phyloP scores from a whole-genome alignment of 1,140 invertebrate genomes.

The Aphelinus atriplicis region DNA sequence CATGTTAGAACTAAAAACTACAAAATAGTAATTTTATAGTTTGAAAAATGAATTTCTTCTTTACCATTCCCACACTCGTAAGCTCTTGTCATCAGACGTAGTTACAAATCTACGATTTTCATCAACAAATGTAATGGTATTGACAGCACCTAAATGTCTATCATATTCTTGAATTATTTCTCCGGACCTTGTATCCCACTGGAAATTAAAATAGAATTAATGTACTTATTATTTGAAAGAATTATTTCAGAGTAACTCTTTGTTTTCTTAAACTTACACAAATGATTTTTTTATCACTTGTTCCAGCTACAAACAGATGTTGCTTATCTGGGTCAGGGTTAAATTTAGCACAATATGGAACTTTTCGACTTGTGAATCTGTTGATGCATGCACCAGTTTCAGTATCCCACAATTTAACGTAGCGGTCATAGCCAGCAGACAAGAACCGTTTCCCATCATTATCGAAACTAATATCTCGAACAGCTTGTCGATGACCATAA shows the following conservation, averaged over 20 bases:
- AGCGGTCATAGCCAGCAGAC: conserved; percentile 92
- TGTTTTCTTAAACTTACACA: conserved; percentile 77
- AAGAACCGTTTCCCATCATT: conserved; percentile 93
- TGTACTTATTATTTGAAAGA: conserved; percentile 5
- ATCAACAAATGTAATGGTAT: conserved; percentile 99
- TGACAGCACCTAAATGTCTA: conserved; percentile 97
- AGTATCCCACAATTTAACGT: conserved; percentile 99
- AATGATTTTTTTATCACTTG: conserved; percentile 99
- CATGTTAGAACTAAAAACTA: conserved; percentile 15
- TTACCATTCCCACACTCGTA: conserved; percentile 99
- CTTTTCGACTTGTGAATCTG: conserved; percentile 94
- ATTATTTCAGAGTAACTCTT: background rate
- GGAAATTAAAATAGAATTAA: conserved; percentile 52
- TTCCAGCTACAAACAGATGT: conserved; percentile 97
- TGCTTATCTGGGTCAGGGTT: conserved; percentile 98
- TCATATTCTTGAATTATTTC: conserved; percentile 99
- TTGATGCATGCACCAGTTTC: conserved; percentile 93
- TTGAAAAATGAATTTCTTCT: conserved; percentile 38
- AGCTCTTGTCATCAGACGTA: conserved; percentile 98
- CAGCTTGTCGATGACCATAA: conserved; percentile 95
- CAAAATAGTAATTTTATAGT: conserved; percentile 17
- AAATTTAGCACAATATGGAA: conserved; percentile 98
- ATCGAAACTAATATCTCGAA: conserved; percentile 96
- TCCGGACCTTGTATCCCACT: conserved; percentile 96
- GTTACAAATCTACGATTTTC: conserved; percentile 97